Conservation (phyloP, 2,113 vertebrate genomes). For the Zapus hudsonius region DNA sequence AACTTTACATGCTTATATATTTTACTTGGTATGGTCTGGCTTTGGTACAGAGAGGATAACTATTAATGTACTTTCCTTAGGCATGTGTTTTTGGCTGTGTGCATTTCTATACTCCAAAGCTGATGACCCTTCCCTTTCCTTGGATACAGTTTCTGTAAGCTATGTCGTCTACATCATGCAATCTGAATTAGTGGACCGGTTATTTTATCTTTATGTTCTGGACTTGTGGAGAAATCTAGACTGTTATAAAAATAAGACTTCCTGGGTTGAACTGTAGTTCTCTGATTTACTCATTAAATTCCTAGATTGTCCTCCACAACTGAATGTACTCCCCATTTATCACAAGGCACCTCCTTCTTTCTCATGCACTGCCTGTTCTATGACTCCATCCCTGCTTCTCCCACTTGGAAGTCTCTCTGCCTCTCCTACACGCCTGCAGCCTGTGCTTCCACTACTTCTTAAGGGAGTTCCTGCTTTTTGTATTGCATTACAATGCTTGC, state of each 20-base stretch:
- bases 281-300: not conserved
- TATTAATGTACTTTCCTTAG: not conserved
- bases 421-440: not conserved
- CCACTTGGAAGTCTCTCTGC: not conserved
- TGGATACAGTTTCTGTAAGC: not conserved
- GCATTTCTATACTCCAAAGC: too few relatives aligned
- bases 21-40: not conserved
- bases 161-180: not conserved
- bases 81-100: not conserved
- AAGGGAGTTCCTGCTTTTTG: not conserved
- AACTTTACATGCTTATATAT: not conserved
- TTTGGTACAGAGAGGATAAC: not conserved
- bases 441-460: not conserved
- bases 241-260: not conserved
- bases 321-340: not conserved
- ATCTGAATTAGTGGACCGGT: not conserved
- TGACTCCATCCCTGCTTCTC: not conserved
- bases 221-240: not conserved
- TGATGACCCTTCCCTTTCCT: not conserved
- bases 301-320: not conserved
- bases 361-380: not conserved
- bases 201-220: not conserved
- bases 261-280: not conserved
- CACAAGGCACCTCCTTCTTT: not conserved
- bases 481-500: not conserved